Percentiles rank a stretch among this genome's conserved stretches.
Evolutionary conservation across 2,888 invertebrate genomes (phyloP).

Genomic region (Apotomis betuletana): DNA sequence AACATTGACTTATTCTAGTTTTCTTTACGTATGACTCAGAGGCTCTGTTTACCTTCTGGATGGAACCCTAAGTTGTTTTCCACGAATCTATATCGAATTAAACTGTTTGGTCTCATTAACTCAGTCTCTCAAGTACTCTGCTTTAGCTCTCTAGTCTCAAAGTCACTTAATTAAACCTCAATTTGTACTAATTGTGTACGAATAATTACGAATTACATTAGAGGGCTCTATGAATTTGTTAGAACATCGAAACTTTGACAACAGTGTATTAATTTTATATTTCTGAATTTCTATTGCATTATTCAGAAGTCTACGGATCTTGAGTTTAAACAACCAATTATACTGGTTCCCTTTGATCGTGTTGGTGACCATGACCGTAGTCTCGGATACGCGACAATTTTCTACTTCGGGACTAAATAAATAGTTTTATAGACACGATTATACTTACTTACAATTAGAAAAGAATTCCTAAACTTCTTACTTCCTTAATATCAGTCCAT

Average conservation of each 20-base stretch:
- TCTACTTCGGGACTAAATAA: background rate
- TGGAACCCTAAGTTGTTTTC: background rate
- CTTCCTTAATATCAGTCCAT: too few relatives aligned
- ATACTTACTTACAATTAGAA: background rate
- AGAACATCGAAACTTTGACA: background rate
- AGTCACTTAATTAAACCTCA: constrained; percentile 13
- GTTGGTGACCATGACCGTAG: constrained; percentile 1
- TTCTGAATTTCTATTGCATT: too few relatives aligned
- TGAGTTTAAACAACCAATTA: background rate
- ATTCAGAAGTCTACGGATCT: background rate
- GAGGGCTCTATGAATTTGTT: background rate
- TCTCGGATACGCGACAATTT: background rate
- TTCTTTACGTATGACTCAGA: too few relatives aligned
- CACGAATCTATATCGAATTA: background rate
- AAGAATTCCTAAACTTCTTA: background rate
- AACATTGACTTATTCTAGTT: too few relatives aligned
- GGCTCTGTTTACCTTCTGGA: background rate
- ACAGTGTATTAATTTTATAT: background rate
- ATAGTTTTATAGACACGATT: background rate
- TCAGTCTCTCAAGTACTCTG: constrained; percentile 4
- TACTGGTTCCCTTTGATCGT: background rate
- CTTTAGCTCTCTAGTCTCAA: constrained; percentile 8
- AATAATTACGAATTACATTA: constrained; percentile 11
- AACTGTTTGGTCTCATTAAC: constrained; percentile 12
- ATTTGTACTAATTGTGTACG: constrained; percentile 12